phyloP scores from a whole-genome alignment of 2,888 invertebrate species.

The Scaptodrosophila latifasciaeformis region DNA sequence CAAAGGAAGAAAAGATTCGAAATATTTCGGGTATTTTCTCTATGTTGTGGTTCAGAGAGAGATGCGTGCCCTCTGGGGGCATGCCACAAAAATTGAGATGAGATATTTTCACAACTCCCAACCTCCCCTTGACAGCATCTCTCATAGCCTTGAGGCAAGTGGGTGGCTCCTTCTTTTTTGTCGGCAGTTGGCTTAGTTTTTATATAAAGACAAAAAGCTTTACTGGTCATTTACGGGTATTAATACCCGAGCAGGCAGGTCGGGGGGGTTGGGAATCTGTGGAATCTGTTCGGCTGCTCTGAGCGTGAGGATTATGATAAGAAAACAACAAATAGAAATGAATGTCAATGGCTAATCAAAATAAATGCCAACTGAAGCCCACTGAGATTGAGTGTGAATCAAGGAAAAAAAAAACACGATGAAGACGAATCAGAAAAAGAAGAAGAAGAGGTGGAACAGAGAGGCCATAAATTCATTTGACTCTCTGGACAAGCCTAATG shows the following conservation, averaged over 20 bases:
- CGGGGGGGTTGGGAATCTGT: no score
- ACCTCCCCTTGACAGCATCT: no score
- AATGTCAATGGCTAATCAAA: conserved; percentile 74
- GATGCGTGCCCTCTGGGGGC: conserved; percentile 28
- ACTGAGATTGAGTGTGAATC: not conserved
- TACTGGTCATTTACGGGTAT: conserved; percentile 40
- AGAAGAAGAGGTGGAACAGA: not conserved
- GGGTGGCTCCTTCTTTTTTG: no score
- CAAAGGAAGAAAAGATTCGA: conserved; percentile 26
- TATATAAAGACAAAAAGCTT: conserved; percentile 31
- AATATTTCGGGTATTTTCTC: conserved; percentile 19
- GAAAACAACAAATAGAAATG: conserved; percentile 72
- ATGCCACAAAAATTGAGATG: conserved; percentile 30
- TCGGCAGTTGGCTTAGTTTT: conserved; percentile 44
- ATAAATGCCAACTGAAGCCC: conserved; percentile 60
- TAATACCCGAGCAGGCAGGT: not conserved
- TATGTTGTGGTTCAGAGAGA: conserved; percentile 2
- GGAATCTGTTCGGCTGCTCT: no score
- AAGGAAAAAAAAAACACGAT: not conserved
- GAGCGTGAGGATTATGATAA: conserved; percentile 56
- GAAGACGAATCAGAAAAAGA: not conserved
- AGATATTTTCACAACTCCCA: no score
- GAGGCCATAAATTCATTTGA: conserved; percentile 57
- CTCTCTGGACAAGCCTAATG: conserved; percentile 62
- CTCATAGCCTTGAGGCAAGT: not conserved